phyloP scores from a whole-genome alignment of 2,113 vertebrate species.

The Pseudorectes ferrugineus region DNA sequence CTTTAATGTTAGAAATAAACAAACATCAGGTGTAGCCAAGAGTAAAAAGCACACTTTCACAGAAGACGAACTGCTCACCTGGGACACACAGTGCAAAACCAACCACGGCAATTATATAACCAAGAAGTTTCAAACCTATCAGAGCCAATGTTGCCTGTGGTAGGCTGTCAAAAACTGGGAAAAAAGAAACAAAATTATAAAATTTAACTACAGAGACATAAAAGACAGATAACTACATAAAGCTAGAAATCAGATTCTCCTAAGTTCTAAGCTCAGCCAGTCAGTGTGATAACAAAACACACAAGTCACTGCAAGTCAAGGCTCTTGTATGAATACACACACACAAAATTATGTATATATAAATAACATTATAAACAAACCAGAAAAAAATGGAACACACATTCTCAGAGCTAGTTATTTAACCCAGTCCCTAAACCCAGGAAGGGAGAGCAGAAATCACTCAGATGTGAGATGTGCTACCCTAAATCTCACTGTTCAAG shows the following conservation, averaged over 20 bases:
- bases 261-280: neutral
- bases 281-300: neutral
- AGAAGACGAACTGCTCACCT: slow-evolving; percentile 50
- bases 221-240: neutral
- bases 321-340: neutral
- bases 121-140: slow-evolving; percentile 63
- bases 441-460: neutral
- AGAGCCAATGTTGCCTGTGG: slow-evolving; percentile 28
- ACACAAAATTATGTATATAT: neutral
- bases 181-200: neutral
- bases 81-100: slow-evolving; percentile 68
- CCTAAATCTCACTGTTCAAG: neutral
- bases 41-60: neutral
- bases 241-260: neutral
- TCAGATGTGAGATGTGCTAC: neutral
- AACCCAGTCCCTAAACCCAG: neutral
- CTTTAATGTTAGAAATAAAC: neutral
- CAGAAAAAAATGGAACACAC: neutral
- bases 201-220: neutral
- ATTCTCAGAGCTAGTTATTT: neutral
- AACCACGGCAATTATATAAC: slow-evolving; percentile 64
- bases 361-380: neutral
- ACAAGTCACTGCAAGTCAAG: neutral
- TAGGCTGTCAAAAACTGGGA: slow-evolving; percentile 51
- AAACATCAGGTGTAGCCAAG: neutral